Base-by-base conservation (phyloP, 2,113 vertebrate genomes). In the Saccopteryx leptura region DNA sequence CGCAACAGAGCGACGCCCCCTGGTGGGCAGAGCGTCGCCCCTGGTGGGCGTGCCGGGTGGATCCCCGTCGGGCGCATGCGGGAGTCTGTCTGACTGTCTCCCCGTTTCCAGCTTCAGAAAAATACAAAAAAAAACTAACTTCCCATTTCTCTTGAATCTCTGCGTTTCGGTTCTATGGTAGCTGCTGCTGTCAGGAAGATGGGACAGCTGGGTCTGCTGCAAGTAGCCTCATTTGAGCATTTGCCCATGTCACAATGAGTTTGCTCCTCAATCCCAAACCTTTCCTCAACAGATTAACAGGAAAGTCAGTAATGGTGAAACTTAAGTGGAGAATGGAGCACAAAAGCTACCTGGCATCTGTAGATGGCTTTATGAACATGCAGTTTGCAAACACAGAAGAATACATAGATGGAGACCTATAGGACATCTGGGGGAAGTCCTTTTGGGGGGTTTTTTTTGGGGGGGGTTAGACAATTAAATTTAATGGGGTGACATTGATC, bases 301-400 rank as follows among this genome's bases (percentile, higher is more conserved):
- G 99, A 10, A 99, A 99, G 74, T 99, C 99, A 11, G 99, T 99
- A 94, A 99, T 99, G 99, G 99, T 99, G 97, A 99, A 99, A 85
- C 99, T 99, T 91, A 99, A 99, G 98, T 99, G 99, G 99, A 99
- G 99, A 0, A 99, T 99, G 99, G 99, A 99, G 97, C 99, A 99
- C 96, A 99, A 99, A 91, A 99, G 99, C 74, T 99, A 99, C 98
- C 98, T 99, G 81, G 99, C 99, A 9, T 99, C 99, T 7, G 99
- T 99, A 78, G 99, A 99, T 24, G 99, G 99, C 60, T 99, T 99
- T 98, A 99, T 99, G 99, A 99, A 99, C 95, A 99, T 99, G 99
- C 99, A 99, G 99, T 98, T 99, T 96, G 99, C 99, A 9, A 99
- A 99, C 98, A 99, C 99, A 91, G 99, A 99, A 94, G 99, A 99